Conservation (phyloP, 2,113 vertebrate species). For the Gavialis gangeticus region DNA sequence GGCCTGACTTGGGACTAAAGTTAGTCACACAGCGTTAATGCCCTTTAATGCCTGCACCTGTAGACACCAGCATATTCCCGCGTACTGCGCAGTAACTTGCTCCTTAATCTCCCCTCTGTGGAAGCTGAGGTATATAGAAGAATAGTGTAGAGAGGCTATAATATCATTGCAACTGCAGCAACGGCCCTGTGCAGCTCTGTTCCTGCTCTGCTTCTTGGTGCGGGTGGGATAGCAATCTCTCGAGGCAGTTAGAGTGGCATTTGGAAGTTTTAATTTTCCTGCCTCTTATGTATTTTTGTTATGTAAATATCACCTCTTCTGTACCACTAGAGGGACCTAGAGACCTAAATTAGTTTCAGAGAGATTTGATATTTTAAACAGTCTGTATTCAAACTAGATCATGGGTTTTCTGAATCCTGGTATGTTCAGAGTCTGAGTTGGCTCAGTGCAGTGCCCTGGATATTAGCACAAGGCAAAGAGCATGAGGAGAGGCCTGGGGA, state of each 20-base stretch:
- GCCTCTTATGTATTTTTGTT: not conserved
- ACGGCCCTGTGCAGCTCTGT: not conserved
- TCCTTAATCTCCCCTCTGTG: not conserved
- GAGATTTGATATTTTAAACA: not conserved
- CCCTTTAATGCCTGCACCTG: no score
- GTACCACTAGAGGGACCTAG: conserved; percentile 69
- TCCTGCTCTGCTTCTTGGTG: not conserved
- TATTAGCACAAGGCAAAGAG: not conserved
- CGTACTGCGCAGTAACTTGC: not conserved
- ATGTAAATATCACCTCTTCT: not conserved
- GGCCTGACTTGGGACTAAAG: no score
- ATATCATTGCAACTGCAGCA: not conserved
- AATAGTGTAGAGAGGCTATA: not conserved
- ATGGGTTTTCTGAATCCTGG: not conserved
- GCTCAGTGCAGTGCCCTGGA: not conserved
- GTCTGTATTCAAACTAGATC: fast-evolving
- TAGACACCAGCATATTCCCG: no score
- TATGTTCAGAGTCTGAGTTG: not conserved
- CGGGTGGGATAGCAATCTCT: fast-evolving
- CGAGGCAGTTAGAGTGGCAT: not conserved
- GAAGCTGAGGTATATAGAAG: not conserved
- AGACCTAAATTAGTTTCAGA: not conserved
- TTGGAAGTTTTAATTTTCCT: not conserved
- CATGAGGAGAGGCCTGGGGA: not conserved
- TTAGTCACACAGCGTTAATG: no score